Evolutionary conservation across 2,888 invertebrate species (phyloP).

Genomic region (Lagria hirta): DNA sequence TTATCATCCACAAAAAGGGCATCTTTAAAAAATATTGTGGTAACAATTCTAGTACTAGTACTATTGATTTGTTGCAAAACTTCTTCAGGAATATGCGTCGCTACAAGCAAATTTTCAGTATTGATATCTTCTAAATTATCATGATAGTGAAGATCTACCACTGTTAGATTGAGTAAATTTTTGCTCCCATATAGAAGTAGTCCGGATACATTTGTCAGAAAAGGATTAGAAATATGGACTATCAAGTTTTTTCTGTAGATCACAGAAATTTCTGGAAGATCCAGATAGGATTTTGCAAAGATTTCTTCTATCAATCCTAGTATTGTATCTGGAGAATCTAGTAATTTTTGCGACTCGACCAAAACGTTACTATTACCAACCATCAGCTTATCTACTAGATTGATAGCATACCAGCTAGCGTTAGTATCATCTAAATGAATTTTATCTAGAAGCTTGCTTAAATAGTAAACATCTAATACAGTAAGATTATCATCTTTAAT

Average conservation of each 20-base stretch:
- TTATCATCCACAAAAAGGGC: constrained; percentile 42
- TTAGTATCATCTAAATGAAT: constrained; percentile 6
- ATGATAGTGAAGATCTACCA: constrained; percentile 54
- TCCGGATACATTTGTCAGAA: constrained; percentile 57
- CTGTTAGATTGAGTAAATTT: constrained; percentile 50
- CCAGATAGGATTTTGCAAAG: constrained; percentile 51
- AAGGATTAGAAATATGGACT: constrained; percentile 58
- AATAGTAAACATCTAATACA: constrained; percentile 43
- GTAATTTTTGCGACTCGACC: constrained; percentile 55
- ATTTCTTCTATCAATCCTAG: constrained; percentile 62
- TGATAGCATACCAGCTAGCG: constrained; percentile 52
- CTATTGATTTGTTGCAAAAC: constrained; percentile 36
- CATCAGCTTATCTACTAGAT: constrained; percentile 57
- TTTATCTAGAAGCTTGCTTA: constrained; percentile 26
- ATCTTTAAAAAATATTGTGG: constrained; percentile 45
- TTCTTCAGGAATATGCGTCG: constrained; percentile 42
- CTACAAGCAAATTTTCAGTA: constrained; percentile 40
- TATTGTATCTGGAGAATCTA: constrained; percentile 67
- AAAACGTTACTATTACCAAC: constrained; percentile 32
- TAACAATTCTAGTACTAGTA: constrained; percentile 37
- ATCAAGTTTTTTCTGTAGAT: constrained; percentile 51
- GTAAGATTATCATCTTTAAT: constrained; percentile 35
- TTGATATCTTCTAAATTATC: constrained; percentile 50
- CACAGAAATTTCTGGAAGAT: constrained; percentile 19
- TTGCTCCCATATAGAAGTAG: constrained; percentile 50